These are phyloP conservation scores for Alces alces DNA, from an alignment of 2,113 vertebrate genomes.

Conservation along the genomic window DNA sequence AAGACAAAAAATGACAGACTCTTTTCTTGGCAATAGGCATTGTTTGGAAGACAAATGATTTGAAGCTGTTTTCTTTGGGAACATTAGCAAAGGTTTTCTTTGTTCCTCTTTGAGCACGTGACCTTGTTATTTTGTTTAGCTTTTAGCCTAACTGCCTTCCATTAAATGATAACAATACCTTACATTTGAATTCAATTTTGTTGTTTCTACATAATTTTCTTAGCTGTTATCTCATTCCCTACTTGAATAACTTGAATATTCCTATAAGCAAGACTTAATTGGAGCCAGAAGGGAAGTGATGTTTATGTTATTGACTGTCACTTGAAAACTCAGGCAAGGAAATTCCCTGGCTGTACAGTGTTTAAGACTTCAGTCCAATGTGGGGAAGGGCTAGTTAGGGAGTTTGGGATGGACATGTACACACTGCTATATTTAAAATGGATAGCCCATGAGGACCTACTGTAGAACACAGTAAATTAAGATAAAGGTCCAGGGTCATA, in stretches of 20 bases:
- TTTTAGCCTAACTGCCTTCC: not conserved
- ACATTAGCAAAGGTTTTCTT: slow-evolving; percentile 8
- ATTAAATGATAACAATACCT: not conserved
- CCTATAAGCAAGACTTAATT: not conserved
- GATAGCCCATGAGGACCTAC: not conserved
- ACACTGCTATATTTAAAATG: not conserved
- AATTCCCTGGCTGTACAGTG: not conserved
- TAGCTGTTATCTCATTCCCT: not conserved
- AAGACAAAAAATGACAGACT: not conserved
- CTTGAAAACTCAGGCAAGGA: not conserved
- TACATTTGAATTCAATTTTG: slow-evolving; percentile 3
- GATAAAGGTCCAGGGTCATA: not conserved
- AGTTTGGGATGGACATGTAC: not conserved
- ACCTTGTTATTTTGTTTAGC: slow-evolving; percentile 1
- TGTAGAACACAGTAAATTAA: not conserved
- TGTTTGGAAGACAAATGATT: slow-evolving; percentile 8
- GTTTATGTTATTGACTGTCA: not conserved
- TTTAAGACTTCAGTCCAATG: not conserved
- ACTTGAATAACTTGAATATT: not conserved
- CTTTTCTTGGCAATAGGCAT: not conserved
- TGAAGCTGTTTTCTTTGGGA: not conserved
- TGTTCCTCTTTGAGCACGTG: not conserved
- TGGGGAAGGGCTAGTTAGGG: not conserved
- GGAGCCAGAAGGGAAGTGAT: not conserved
- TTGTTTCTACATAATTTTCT: not conserved